Conservation (phyloP, 2,797 vertebrate genomes). For the Denticeps clupeoides region DNA sequence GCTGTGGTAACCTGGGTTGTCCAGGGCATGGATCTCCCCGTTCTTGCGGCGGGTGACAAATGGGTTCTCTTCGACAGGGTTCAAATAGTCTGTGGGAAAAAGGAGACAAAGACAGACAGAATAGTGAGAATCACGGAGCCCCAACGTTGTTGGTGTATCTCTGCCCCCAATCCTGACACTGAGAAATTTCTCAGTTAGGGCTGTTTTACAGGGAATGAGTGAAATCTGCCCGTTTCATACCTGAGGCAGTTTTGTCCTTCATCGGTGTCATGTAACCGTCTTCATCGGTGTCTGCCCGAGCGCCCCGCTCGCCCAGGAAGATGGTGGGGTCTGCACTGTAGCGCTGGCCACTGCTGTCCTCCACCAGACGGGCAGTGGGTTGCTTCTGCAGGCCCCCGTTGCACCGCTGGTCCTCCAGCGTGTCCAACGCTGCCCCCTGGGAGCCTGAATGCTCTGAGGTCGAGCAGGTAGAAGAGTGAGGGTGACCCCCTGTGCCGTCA, state of each 20-base stretch:
- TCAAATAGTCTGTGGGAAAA: conserved; percentile 71
- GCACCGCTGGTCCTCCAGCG: conserved; percentile 76
- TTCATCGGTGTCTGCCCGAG: conserved; percentile 71
- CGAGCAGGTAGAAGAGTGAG: conserved; percentile 45
- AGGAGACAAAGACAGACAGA: no score
- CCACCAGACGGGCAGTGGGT: conserved; percentile 45
- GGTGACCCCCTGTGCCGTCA: conserved; percentile 28
- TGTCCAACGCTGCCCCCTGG: conserved; percentile 49
- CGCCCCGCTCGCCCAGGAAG: conserved; percentile 68
- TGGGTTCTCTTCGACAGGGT: conserved; percentile 91
- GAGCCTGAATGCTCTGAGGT: conserved; percentile 40
- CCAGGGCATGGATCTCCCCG: conserved; percentile 80
- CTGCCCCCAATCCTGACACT: no score
- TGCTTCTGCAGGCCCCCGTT: conserved; percentile 83
- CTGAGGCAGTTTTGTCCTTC: conserved; percentile 84
- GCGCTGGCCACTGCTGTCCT: conserved; percentile 77
- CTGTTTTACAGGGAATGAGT: no score
- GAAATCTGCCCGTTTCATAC: conserved; percentile 52
- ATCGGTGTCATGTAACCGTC: conserved; percentile 91
- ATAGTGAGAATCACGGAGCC: no score
- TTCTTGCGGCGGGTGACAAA: conserved; percentile 87
- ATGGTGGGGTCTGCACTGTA: conserved; percentile 90
- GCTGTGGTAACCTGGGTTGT: conserved; percentile 87
- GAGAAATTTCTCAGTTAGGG: no score
- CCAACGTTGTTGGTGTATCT: no score